phyloP scores from a whole-genome alignment of 2,888 invertebrate species.

The Pegoplata infirma region DNA sequence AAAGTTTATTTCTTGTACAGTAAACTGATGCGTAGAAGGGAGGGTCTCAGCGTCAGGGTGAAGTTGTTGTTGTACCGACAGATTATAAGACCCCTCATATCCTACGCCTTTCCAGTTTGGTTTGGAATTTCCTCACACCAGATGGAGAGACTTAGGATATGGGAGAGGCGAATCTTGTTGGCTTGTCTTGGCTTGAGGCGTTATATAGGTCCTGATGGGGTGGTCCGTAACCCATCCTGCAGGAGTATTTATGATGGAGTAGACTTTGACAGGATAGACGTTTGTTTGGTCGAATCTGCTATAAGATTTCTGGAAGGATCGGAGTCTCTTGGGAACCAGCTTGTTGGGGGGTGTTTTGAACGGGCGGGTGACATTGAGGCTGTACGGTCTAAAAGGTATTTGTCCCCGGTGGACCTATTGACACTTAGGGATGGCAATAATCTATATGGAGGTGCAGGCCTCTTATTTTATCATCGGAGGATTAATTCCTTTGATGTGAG shows the following conservation, averaged over 20 bases:
- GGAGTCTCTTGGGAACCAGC: neutral
- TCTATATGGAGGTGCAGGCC: neutral
- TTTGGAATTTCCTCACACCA: conserved; percentile 7
- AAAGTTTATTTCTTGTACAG: neutral
- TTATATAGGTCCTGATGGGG: neutral
- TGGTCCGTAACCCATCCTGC: neutral
- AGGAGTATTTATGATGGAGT: neutral
- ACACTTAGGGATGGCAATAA: neutral
- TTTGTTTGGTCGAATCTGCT: neutral
- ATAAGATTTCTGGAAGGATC: neutral
- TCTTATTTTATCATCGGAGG: neutral
- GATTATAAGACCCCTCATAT: neutral
- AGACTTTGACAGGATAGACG: neutral
- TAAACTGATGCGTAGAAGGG: neutral
- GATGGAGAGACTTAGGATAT: neutral
- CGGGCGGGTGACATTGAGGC: neutral
- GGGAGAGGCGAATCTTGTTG: neutral
- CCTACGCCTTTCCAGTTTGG: conserved; percentile 19
- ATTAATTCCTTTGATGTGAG: neutral
- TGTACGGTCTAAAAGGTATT: neutral
- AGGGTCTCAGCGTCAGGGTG: neutral
- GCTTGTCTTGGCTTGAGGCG: neutral
- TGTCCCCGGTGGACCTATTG: neutral
- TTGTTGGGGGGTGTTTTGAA: neutral
- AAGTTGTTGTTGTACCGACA: neutral